Percentiles rank a stretch among this genome's conserved stretches.
phyloP scores from a whole-genome alignment of 2,888 invertebrate genomes.

The Drosophila fulvimacula region DNA sequence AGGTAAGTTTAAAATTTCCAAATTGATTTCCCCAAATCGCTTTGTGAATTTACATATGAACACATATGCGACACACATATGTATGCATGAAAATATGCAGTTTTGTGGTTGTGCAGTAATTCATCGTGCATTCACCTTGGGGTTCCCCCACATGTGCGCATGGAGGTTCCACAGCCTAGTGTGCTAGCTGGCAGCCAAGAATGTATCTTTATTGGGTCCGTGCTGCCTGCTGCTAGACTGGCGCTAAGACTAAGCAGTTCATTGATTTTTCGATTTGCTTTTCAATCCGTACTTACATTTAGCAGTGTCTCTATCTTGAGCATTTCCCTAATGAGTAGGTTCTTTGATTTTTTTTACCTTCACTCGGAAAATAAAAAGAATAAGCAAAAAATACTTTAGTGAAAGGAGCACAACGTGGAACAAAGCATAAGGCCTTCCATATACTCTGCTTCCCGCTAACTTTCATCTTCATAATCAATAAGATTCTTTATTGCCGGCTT shows the following conservation, averaged over 20 bases:
- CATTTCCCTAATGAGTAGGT: conserved; percentile 4
- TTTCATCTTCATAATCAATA: conserved; percentile 4
- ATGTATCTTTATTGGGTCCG: conserved; percentile 41
- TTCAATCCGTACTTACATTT: conserved; percentile 44
- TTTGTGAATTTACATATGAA: conserved; percentile 9
- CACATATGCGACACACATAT: conserved; percentile 4
- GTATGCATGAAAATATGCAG: conserved; percentile 11
- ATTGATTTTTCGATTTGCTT: conserved; percentile 49
- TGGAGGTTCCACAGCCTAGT: conserved; percentile 1
- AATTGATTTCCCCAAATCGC: conserved; percentile 10
- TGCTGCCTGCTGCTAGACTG: conserved; percentile 5
- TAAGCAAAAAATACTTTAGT: conserved; percentile 9
- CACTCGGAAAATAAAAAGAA: conserved; percentile 9
- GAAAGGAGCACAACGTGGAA: background rate
- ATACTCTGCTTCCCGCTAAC: background rate
- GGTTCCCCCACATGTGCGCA: conserved; percentile 28
- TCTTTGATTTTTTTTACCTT: background rate
- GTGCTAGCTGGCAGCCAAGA: conserved; percentile 37
- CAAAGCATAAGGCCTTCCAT: background rate
- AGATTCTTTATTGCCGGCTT: background rate
- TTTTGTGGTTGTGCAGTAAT: conserved; percentile 43
- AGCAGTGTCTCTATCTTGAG: conserved; percentile 17
- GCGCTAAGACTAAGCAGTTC: conserved; percentile 38
- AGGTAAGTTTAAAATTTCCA: conserved; percentile 87
- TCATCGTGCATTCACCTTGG: conserved; percentile 70